phyloP scores from a whole-genome alignment of 2,113 vertebrate species.

The Lophura nycthemera region DNA sequence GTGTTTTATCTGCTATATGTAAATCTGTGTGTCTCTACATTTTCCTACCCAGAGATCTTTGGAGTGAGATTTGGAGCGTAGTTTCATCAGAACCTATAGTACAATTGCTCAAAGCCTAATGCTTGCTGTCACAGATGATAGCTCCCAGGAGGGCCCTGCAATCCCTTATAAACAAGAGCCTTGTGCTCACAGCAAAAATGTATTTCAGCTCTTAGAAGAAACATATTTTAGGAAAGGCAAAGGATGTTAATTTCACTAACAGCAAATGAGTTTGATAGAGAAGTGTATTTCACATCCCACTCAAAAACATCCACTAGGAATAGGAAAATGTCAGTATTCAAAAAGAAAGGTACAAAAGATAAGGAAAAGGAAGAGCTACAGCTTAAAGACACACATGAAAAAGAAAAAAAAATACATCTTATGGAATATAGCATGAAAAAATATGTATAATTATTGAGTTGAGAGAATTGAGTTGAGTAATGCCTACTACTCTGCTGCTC shows the following conservation, averaged over 20 bases:
- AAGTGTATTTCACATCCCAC: background rate
- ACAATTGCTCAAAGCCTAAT: conserved; percentile 33
- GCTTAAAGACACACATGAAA: background rate
- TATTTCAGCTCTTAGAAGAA: conserved; percentile 37
- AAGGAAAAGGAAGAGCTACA: background rate
- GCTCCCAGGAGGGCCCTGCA: background rate
- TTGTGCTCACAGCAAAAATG: conserved; percentile 27
- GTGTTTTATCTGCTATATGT: background rate
- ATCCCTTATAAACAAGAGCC: conserved; percentile 26
- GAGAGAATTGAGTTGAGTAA: background rate
- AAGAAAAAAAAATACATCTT: background rate
- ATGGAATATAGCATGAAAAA: background rate
- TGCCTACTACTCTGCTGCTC: background rate
- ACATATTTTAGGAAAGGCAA: background rate
- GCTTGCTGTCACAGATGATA: conserved; percentile 31
- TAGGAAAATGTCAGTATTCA: background rate
- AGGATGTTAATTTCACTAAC: conserved; percentile 34
- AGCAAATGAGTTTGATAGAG: conserved; percentile 18
- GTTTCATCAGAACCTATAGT: background rate
- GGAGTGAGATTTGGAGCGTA: background rate
- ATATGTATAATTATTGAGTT: background rate
- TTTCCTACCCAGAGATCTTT: background rate
- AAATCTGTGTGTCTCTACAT: background rate
- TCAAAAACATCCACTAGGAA: conserved; percentile 30
- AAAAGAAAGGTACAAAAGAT: background rate